These are phyloP conservation scores for Pammene aurita DNA, from an alignment of 2,888 invertebrate genomes.

Conservation along the genomic window DNA sequence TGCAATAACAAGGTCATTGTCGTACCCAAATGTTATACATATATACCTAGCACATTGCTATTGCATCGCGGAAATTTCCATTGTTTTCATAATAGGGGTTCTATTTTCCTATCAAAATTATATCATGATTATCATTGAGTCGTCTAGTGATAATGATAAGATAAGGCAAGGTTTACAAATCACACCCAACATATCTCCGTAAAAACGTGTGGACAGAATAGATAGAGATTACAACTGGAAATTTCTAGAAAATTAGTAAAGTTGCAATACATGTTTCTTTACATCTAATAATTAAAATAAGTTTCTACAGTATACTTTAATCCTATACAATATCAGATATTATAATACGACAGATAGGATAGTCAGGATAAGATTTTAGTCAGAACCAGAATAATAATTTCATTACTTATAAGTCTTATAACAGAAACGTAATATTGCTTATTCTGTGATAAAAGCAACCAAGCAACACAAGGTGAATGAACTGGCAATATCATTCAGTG, in stretches of 20 bases:
- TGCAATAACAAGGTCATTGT: constrained; percentile 36
- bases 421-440: too few relatives aligned
- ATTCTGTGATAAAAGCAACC: too few relatives aligned
- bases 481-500: constrained; percentile 7
- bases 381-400: too few relatives aligned
- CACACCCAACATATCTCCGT: not conserved
- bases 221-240: constrained; percentile 4
- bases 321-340: too few relatives aligned
- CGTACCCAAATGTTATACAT: not conserved
- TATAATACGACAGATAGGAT: too few relatives aligned
- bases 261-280: not conserved
- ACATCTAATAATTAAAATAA: too few relatives aligned
- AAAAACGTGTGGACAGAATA: constrained; percentile 14
- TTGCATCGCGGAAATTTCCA: constrained; percentile 26
- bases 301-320: too few relatives aligned
- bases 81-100: constrained; percentile 14
- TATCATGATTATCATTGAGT: constrained; percentile 18
- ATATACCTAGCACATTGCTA: not conserved
- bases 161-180: constrained; percentile 27
- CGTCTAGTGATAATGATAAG: constrained; percentile 31
- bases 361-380: too few relatives aligned
- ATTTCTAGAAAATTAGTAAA: not conserved
- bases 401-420: too few relatives aligned
- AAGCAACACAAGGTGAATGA: constrained; percentile 33
- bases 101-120: constrained; percentile 11